Evolutionary conservation across 2,888 invertebrate species (phyloP), one percentile per base, ranked within the genome.

Genomic region (Melangyna quadrimaculata): DNA sequence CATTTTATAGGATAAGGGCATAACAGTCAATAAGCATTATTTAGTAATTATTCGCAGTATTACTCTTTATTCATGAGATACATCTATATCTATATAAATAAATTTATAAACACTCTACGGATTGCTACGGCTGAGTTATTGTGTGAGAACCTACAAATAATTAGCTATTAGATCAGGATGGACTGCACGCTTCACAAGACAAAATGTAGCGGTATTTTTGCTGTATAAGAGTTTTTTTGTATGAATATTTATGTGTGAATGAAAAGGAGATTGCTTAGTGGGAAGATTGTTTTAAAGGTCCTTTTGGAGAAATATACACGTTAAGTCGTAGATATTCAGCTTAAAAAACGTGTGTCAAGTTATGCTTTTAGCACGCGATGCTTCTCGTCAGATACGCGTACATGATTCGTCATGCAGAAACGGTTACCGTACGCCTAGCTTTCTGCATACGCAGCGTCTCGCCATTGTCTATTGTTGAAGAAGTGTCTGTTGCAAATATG

Each of bases 31-130:
- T 71, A 43, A 57, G 17, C 40, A 57, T 71, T 55, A 57, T 71
- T 71, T 55, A 71, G 43, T 55, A 71, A 71, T 71, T 71, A 71
- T 57, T 55, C 19, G 45, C 45, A 65, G 45, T 65, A 65, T 29
- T 65, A 32, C 65, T 55, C 45, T 45, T 61, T 65, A 45, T 65
- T 65, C 65, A 45, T 65, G 45, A 45, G 45, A 65, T 17, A 65
- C 59, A 51, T 27, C 14, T 27, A 19, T 0, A 45, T 45, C 45
- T 37, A 4, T 37, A 35, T 35, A 9, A 12, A 29, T 29, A 29
- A 9, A 35, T 9, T 10, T 1, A 32, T 9, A 9, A 1, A 2
- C 14, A 37, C 19, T 48, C 48, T 53, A n/a, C 14, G 29, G 17
- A 55, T 55, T 55, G 61, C 40, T 40, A 61, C 61, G 61, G 40